phyloP scores from a whole-genome alignment of 2,888 invertebrate species.

The Amphipoea lucens region DNA sequence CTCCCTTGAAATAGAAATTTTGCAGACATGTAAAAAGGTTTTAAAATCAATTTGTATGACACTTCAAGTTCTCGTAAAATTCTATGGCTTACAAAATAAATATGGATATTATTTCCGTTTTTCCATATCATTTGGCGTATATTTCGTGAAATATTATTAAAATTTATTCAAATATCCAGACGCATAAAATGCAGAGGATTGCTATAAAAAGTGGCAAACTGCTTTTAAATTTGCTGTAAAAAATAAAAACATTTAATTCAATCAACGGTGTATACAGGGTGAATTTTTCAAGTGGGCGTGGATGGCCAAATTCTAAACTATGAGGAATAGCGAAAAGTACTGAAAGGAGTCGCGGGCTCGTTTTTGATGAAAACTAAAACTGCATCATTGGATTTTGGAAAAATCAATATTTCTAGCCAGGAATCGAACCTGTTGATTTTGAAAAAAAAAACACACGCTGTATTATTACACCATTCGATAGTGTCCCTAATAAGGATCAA shows the following conservation, averaged over 20 bases:
- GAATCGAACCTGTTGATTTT: too few species aligned
- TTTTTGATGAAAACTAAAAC: too few species aligned
- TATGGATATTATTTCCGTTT: conserved; percentile 30
- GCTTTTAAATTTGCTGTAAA: conserved; percentile 27
- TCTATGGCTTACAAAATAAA: conserved; percentile 28
- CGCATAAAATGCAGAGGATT: conserved; percentile 46
- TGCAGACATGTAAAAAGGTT: not conserved
- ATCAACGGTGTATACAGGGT: not conserved
- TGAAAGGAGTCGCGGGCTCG: too few species aligned
- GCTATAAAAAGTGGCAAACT: conserved; percentile 29
- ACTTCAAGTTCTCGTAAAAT: not conserved
- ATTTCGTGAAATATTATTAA: conserved; percentile 31
- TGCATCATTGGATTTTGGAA: too few species aligned
- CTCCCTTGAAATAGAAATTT: not conserved
- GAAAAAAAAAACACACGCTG: too few species aligned
- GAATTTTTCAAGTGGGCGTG: too few species aligned
- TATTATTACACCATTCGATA: too few species aligned
- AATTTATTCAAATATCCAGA: conserved; percentile 54
- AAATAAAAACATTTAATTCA: conserved; percentile 21
- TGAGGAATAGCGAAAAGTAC: too few species aligned
- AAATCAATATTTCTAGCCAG: too few species aligned
- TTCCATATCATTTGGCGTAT: conserved; percentile 23
- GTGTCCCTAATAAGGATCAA: too few species aligned
- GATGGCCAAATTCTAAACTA: too few species aligned
- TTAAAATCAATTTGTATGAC: conserved; percentile 8